Base-by-base conservation (phyloP, 2,113 vertebrate species). In the Xiphophorus maculatus region DNA sequence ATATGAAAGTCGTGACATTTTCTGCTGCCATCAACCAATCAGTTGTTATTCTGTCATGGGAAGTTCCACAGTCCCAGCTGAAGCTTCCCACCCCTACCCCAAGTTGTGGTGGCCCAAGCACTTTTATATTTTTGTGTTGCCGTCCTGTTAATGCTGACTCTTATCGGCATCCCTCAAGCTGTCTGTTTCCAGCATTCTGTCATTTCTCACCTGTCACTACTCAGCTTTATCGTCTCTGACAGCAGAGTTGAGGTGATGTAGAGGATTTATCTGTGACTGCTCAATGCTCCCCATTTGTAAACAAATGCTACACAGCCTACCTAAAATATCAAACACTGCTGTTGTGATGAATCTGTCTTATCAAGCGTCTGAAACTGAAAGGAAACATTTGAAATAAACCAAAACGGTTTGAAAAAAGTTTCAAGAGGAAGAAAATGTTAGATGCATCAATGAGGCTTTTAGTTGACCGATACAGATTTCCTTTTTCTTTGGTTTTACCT, bases 191-290 rank as follows among this genome's bases (percentile, higher is more conserved):
- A 91, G 81, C 90, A 87, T 84, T 37, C 84, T 69, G 33, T 69
- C 64, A 72, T 76, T 87, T 73, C 80, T 88, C 90, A 92, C 87
- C 87, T 91, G 90, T 91, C 80, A 77, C 79, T 81, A 81, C 84
- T 90, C 72, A 84, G 78, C 70, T 69, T 83, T 61, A 61, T 71
- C 79, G 76, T 86, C 81, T 86, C 37, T 84, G 87, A 87, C 78
- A 72, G 44, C 67, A 28, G 66, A 82, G 71, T 68, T n/a, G 14
- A 69, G 68, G 19, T 8, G 13, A 74, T 73, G 48, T 73, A 54
- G 48, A 80, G 73, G 48, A 65, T 79, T 72, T 66, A 70, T 67
- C 65, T 74, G 69, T 37, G 69, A 82, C 66, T 48, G 51, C 68
- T 74, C 73, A 82, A 35, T 14, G 11, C 9, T 37, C 19, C 10